phyloP scores from a whole-genome alignment of 2,888 invertebrate genomes.

The Gnatocerus cornutus region DNA sequence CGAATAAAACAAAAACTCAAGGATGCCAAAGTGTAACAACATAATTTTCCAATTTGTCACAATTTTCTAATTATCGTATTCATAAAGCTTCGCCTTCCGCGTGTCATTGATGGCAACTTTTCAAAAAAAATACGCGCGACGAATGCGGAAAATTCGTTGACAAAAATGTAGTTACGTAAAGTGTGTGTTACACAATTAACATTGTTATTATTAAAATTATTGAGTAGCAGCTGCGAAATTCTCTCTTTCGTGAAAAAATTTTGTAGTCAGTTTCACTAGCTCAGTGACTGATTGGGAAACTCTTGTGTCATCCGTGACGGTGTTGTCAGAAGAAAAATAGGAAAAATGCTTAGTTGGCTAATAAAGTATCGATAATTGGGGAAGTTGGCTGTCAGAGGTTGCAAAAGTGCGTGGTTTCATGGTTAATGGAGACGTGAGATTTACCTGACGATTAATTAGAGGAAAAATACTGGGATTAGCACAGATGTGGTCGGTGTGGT shows the following conservation, averaged over 20 bases:
- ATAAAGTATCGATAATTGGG: constrained; percentile 12
- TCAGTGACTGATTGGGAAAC: not conserved
- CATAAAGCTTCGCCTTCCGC: not conserved
- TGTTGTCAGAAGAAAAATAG: not conserved
- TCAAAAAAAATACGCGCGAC: not conserved
- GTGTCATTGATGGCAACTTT: constrained; percentile 17
- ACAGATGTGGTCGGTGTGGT: too few species aligned
- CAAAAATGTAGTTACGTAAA: not conserved
- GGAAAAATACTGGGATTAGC: constrained; percentile 4
- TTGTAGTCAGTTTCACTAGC: not conserved
- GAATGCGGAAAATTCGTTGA: not conserved
- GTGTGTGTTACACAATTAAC: constrained; percentile 4
- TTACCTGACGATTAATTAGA: not conserved
- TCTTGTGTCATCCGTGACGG: constrained; percentile 5
- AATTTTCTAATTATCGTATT: not conserved
- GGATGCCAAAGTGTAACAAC: not conserved
- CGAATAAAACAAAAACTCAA: not conserved
- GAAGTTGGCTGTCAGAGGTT: constrained; percentile 14
- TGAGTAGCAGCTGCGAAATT: not conserved
- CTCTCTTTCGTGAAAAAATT: not conserved
- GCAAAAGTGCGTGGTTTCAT: constrained; percentile 5
- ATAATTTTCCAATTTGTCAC: not conserved
- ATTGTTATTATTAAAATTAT: constrained; percentile 3
- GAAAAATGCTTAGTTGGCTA: constrained; percentile 7
- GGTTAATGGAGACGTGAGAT: constrained; percentile 11